A percentile compares a stretch with the other conserved stretches of the same genome.
phyloP scores from a whole-genome alignment of 2,113 vertebrate species.

The Suricata suricatta region DNA sequence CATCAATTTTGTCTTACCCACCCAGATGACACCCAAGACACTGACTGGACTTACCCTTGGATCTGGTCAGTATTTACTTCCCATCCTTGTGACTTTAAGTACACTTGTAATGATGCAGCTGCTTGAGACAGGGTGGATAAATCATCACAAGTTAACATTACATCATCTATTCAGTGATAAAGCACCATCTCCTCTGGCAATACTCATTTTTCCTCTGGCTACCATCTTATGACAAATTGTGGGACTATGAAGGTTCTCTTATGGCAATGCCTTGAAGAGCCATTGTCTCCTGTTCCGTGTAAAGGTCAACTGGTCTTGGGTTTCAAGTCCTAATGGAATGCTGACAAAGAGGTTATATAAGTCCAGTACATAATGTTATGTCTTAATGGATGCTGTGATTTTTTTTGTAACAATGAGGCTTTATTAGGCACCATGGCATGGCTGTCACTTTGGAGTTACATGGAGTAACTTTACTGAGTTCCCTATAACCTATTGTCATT shows the following conservation, averaged over 20 bases:
- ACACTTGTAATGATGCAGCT: background rate
- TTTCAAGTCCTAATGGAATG: background rate
- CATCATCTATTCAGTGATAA: background rate
- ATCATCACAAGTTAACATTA: background rate
- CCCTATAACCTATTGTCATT: too few species aligned
- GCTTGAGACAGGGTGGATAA: background rate
- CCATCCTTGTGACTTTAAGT: background rate
- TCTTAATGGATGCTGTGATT: background rate
- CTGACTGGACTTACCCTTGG: background rate
- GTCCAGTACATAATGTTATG: background rate
- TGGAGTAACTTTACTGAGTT: too few species aligned
- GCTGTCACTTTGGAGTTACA: too few species aligned
- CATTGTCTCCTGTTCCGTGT: background rate
- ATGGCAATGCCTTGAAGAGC: background rate
- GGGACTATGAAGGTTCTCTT: background rate
- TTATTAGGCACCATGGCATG: too few species aligned
- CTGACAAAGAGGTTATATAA: background rate
- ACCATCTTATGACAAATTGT: background rate
- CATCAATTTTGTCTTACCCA: background rate
- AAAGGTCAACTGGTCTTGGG: background rate
- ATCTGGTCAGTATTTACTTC: background rate
- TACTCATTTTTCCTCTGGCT: background rate
- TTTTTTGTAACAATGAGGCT: too few species aligned
- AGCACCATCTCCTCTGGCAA: background rate
- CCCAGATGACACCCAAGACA: background rate